Conservation (phyloP, 2,888 invertebrate species). For the Hermaeophaga mercurialis region DNA sequence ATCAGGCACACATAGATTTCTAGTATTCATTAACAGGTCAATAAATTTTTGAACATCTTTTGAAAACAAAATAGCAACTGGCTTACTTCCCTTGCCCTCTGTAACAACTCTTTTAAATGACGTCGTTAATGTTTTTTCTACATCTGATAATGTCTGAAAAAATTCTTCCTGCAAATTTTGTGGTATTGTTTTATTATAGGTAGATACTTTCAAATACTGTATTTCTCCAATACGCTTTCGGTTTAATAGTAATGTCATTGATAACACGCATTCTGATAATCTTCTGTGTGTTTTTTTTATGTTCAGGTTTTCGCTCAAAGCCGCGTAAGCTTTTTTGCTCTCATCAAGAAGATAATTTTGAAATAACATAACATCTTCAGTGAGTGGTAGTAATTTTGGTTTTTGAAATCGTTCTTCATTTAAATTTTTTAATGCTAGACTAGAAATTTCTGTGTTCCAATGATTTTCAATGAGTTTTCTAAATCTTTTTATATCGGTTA, state of each 20-base stretch:
- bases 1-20: constrained; percentile 30
- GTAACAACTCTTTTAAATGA: constrained; percentile 22
- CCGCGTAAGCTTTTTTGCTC: constrained; percentile 25
- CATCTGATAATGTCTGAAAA: constrained; percentile 5
- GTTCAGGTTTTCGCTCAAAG: constrained; percentile 26
- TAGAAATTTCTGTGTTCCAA: constrained; percentile 31
- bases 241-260: constrained; percentile 30
- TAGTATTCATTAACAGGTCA: constrained; percentile 10
- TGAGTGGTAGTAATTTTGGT: constrained; percentile 34
- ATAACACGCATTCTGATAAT: constrained; percentile 30
- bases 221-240: constrained; percentile 34
- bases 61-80: constrained; percentile 22
- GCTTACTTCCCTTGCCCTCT: constrained; percentile 22
- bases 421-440: constrained; percentile 38
- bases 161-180: constrained; percentile 13
- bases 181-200: constrained; percentile 4
- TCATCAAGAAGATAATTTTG: constrained; percentile 28
- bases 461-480: constrained; percentile 19
- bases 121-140: constrained; percentile 3
- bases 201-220: constrained; percentile 15
- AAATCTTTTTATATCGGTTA: constrained; percentile 28
- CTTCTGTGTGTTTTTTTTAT: constrained; percentile 29
- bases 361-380: constrained; percentile 37
- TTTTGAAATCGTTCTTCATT: constrained; percentile 35
- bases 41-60: constrained; percentile 28